These are phyloP conservation scores for Apotomis capreana DNA, from an alignment of 2,888 invertebrate species.

Conservation along the genomic window DNA sequence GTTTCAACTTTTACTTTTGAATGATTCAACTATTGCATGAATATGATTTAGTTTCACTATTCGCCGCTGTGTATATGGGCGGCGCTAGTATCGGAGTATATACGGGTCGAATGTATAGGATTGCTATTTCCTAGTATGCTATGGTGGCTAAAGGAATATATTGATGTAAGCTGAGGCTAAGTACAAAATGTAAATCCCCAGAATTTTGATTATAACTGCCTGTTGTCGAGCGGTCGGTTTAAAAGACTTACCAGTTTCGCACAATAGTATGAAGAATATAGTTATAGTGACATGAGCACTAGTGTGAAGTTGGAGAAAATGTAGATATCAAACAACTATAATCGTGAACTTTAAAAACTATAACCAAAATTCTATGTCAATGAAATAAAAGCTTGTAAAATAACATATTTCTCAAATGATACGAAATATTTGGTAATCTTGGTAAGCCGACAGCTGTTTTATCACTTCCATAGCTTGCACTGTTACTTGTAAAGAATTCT, in stretches of 20 bases:
- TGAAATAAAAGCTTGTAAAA: not conserved
- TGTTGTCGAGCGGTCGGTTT: conserved; percentile 49
- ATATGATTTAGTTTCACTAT: conserved; percentile 15
- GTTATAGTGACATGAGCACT: too few relatives aligned
- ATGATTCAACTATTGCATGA: conserved; percentile 3
- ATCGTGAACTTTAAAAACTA: too few relatives aligned
- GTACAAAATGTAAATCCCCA: conserved; percentile 58
- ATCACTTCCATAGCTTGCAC: conserved; percentile 79
- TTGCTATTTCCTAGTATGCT: conserved; percentile 11
- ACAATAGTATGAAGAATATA: too few relatives aligned
- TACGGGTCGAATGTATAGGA: conserved; percentile 26
- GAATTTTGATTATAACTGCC: conserved; percentile 56
- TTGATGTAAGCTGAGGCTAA: conserved; percentile 52
- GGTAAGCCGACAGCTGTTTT: conserved; percentile 53
- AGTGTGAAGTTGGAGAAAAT: too few relatives aligned
- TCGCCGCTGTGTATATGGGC: not conserved
- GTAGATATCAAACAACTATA: too few relatives aligned
- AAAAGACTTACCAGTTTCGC: conserved; percentile 8
- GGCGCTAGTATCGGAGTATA: conserved; percentile 27
- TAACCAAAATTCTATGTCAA: too few relatives aligned
- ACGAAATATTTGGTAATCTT: not conserved
- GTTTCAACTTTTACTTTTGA: conserved; percentile 11
- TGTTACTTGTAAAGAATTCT: conserved; percentile 63
- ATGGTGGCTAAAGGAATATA: conserved; percentile 31
- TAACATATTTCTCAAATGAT: not conserved